Conservation (phyloP, 2,113 vertebrate species). For the Nibea coibor region DNA sequence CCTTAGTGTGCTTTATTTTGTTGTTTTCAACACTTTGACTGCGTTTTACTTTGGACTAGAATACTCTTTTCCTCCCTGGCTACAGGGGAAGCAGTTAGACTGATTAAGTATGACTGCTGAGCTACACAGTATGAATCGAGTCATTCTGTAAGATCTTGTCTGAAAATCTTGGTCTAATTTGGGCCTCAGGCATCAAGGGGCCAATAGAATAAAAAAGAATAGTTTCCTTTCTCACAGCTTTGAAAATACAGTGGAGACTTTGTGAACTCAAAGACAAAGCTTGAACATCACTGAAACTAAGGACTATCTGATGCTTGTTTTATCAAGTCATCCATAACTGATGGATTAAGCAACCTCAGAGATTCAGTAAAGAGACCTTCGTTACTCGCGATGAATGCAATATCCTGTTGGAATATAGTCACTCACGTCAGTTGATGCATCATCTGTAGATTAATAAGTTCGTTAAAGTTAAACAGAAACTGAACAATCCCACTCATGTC, state of each 20-base stretch:
- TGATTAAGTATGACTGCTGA: constrained; percentile 19
- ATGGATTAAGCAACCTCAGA: constrained; percentile 52
- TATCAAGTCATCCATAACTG: constrained; percentile 33
- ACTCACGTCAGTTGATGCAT: background rate
- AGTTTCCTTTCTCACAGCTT: constrained; percentile 36
- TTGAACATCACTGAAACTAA: constrained; percentile 12
- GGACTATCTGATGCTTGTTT: constrained; percentile 31
- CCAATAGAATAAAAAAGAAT: constrained; percentile 14
- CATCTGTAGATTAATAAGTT: background rate
- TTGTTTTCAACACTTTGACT: constrained; percentile 22
- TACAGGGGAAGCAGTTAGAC: constrained; percentile 15
- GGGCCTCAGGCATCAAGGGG: constrained; percentile 28
- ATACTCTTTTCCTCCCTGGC: background rate
- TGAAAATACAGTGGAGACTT: constrained; percentile 31
- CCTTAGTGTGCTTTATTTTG: background rate
- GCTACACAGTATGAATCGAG: constrained; percentile 51
- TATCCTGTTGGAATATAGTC: constrained; percentile 37
- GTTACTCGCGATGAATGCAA: constrained; percentile 18
- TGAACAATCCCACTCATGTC: constrained; percentile 11
- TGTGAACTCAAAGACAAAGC: constrained; percentile 44
- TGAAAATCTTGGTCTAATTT: constrained; percentile 47
- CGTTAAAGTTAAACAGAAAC: constrained; percentile 28
- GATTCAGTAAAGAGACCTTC: constrained; percentile 26
- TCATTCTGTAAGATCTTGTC: constrained; percentile 38
- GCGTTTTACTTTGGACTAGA: background rate